A percentile compares a stretch with the other conserved stretches of the same genome.
Conservation (phyloP, 1,140 invertebrate species). For the Procambarus clarkii region DNA sequence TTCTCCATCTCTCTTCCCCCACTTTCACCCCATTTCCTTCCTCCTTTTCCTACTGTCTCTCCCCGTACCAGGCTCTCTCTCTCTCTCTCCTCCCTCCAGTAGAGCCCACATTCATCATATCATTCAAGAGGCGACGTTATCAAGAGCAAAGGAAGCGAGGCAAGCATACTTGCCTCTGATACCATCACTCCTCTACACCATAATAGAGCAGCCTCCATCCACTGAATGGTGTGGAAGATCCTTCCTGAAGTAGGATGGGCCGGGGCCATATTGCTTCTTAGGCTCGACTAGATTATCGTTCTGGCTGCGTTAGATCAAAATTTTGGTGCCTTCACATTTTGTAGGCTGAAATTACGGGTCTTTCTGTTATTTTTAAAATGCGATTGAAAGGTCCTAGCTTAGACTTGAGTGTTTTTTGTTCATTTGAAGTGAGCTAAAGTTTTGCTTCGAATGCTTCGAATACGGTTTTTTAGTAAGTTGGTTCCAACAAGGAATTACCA, state of each 20-base stretch:
- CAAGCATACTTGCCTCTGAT: slow-evolving; percentile 33
- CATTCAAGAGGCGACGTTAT: slow-evolving; percentile 35
- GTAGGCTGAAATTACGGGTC: no score
- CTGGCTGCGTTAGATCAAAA: background rate
- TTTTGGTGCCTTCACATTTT: background rate
- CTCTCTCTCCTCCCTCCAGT: background rate
- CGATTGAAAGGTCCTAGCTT: no score
- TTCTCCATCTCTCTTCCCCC: background rate
- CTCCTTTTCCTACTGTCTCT: background rate
- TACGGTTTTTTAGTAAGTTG: no score
- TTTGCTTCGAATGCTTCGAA: no score
- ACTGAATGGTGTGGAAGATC: background rate
- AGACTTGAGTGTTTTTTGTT: no score
- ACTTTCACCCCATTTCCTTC: background rate
- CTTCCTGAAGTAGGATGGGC: background rate
- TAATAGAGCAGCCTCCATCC: background rate
- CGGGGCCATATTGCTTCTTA: no score
- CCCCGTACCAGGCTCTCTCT: background rate
- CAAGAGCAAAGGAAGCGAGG: slow-evolving; percentile 17
- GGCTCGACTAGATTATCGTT: background rate
- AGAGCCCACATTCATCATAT: slow-evolving; percentile 7
- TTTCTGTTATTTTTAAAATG: no score
- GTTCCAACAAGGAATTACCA: no score
- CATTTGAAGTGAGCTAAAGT: no score
- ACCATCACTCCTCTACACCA: slow-evolving; percentile 9